phyloP scores from a whole-genome alignment of 2,113 vertebrate genomes.

The Fukomys damarensis region DNA sequence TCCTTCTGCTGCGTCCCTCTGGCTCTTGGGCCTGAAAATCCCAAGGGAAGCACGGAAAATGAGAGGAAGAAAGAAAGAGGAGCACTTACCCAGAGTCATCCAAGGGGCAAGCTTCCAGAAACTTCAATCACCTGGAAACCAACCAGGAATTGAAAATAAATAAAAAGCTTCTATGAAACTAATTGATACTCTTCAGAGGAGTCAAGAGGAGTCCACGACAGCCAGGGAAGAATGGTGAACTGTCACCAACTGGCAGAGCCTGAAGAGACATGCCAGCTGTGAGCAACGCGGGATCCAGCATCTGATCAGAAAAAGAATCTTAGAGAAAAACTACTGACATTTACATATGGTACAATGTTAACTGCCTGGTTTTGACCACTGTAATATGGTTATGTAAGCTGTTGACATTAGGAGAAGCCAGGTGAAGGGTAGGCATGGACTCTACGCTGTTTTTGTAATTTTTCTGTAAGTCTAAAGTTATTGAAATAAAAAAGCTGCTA shows the following conservation, averaged over 20 bases:
- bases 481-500: background rate
- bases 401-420: background rate
- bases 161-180: background rate
- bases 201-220: background rate
- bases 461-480: slow-evolving; percentile 30
- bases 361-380: background rate
- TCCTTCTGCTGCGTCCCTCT: background rate
- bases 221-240: background rate
- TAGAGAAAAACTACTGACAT: background rate
- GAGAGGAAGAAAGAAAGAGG: background rate
- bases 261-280: background rate
- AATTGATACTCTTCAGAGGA: background rate
- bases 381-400: background rate
- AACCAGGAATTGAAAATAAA: background rate
- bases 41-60: background rate
- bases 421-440: background rate
- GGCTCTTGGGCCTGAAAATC: background rate
- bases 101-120: background rate
- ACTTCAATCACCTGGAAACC: background rate
- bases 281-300: background rate
- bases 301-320: background rate
- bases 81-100: background rate
- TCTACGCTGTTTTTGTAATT: background rate
- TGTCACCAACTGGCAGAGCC: background rate
- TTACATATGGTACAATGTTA: background rate